Evolutionary conservation across 2,888 invertebrate genomes (phyloP).

Genomic region (Herminia tarsipennalis): DNA sequence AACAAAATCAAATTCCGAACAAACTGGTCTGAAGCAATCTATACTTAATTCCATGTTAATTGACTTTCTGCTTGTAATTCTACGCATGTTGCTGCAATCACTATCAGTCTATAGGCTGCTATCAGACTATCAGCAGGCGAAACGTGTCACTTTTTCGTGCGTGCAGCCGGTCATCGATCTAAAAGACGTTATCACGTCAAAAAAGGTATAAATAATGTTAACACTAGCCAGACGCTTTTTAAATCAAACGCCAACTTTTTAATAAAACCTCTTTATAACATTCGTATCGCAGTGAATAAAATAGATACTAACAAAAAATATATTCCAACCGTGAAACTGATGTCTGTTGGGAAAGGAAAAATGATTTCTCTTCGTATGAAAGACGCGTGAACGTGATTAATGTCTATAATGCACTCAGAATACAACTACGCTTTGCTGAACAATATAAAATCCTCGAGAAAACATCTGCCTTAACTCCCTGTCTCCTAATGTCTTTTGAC

Average conservation of each 20-base stretch:
- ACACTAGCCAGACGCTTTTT: background rate
- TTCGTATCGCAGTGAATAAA: background rate
- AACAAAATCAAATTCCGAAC: too few relatives aligned
- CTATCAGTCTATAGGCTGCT: too few relatives aligned
- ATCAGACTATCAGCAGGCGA: too few relatives aligned
- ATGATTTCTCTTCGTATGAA: slow-evolving; percentile 8
- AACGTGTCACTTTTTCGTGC: too few relatives aligned
- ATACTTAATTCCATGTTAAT: too few relatives aligned
- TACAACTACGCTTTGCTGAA: slow-evolving; percentile 5
- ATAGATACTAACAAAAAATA: background rate
- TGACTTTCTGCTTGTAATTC: too few relatives aligned
- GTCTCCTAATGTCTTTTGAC: slow-evolving; percentile 11
- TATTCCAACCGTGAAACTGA: background rate
- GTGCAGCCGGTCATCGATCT: too few relatives aligned
- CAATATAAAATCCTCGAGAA: background rate
- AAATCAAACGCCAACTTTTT: too few relatives aligned
- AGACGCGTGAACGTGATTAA: slow-evolving; percentile 16
- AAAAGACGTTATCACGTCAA: too few relatives aligned
- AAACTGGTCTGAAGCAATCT: too few relatives aligned
- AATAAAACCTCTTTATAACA: background rate
- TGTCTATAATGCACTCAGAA: slow-evolving; percentile 13
- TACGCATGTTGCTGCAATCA: too few relatives aligned
- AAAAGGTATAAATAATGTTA: background rate
- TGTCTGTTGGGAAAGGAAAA: slow-evolving; percentile 10
- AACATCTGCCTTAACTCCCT: background rate